Evolutionary conservation across 1,140 invertebrate genomes (phyloP), one percentile per base, ranked within the genome.

Genomic region (Olivierus martensii): DNA sequence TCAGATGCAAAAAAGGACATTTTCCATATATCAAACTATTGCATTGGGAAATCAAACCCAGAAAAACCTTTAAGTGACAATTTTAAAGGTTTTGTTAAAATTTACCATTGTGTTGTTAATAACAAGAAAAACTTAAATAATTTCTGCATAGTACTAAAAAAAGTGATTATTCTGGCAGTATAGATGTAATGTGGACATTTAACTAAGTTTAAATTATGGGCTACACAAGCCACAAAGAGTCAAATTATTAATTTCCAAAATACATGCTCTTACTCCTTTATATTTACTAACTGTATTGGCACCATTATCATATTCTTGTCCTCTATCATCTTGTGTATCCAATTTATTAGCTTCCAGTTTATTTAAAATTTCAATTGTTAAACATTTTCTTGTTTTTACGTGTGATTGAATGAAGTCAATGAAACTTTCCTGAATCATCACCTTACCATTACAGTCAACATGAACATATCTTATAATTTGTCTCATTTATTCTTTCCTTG

Each of bases 401-500:
- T 18, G 37, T 43, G 4, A 22, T 39, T 42, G 12, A 51, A 56
- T 15, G 37, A 56, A 56, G 22, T 45, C n/a, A n/a, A 45, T 45
- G 44, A 45, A 45, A n/a, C 44, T 45, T 45, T 45, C 44, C 21
- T 45, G 7, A 22, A 45, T 45, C 9, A 45, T 45, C n/a, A 45
- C 21, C 17, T 45, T 45, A 9, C 44, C 21, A 45, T 45, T 45
- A 45, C 9, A 45, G 21, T 45, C 44, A 45, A 45, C 44, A 45
- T 45, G 15, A 4, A 59, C 51, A 59, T 52, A 59, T 18, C 53
- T 36, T 10, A 56, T 35, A 18, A 58, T 54, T 46, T 59, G 37
- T 15, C 55, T 22, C 22, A 47, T 58, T 51, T 58, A 51, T 9
- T 57, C 55, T 43, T 58, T 42, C 17, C 59, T 51, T 10, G 37